These are phyloP conservation scores for Psephotus haematonotus DNA, from an alignment of 2,113 vertebrate genomes.

Conservation along the genomic window DNA sequence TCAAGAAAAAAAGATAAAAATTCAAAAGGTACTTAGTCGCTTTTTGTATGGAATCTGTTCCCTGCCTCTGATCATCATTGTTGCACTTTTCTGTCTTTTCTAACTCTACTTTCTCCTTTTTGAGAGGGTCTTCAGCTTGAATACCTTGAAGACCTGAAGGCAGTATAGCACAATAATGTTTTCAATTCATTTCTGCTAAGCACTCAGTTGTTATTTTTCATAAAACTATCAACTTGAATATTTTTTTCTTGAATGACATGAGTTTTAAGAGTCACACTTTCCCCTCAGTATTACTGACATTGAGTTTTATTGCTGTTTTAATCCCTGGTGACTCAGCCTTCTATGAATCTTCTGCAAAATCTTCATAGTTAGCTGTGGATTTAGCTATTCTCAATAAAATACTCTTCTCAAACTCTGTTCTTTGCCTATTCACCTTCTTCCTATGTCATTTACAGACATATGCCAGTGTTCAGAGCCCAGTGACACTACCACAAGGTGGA, in stretches of 20 bases:
- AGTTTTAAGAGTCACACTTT: background rate
- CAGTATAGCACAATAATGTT: background rate
- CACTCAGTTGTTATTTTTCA: background rate
- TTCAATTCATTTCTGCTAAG: background rate
- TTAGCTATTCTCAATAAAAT: background rate
- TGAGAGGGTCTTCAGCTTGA: background rate
- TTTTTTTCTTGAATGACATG: background rate
- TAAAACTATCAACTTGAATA: background rate
- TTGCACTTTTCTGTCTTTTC: constrained; percentile 42
- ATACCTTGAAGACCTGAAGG: background rate
- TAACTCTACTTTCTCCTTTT: background rate
- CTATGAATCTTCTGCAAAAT: background rate
- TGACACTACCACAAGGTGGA: background rate
- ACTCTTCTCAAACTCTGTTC: background rate
- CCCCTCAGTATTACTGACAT: background rate
- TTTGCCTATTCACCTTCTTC: background rate
- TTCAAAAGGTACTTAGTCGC: background rate
- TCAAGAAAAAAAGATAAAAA: background rate
- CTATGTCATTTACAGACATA: background rate
- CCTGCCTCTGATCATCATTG: background rate
- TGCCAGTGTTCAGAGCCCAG: background rate
- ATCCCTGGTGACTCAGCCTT: background rate
- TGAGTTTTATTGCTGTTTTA: background rate
- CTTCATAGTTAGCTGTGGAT: background rate
- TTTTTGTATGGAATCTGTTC: background rate